Percentiles rank a stretch among this genome's conserved stretches.
Conservation (phyloP, 1,140 invertebrate species). For the Drosophila simulans region DNA sequence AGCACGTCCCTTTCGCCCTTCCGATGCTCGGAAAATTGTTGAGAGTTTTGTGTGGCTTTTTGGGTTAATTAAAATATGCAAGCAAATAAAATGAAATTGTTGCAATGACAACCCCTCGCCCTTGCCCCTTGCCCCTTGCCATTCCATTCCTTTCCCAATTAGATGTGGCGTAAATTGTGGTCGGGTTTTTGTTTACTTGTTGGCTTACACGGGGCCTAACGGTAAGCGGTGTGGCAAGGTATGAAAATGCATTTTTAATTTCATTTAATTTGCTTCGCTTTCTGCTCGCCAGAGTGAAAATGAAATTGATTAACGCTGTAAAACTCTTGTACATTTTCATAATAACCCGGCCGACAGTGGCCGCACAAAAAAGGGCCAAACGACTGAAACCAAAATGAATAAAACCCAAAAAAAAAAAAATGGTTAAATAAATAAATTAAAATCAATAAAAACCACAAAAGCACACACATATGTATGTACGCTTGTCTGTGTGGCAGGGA, state of each 20-base stretch:
- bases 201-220: conserved; percentile 39
- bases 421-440: conserved; percentile 80
- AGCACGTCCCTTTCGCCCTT: conserved; percentile 42
- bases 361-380: background rate
- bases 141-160: conserved; percentile 28
- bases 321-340: conserved; percentile 47
- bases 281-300: conserved; percentile 58
- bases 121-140: background rate
- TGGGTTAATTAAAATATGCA: conserved; percentile 76
- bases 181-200: conserved; percentile 43
- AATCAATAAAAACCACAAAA: conserved; percentile 74
- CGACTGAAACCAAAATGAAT: conserved; percentile 26
- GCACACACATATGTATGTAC: conserved; percentile 17
- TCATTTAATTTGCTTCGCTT: conserved; percentile 62
- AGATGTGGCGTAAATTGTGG: conserved; percentile 71
- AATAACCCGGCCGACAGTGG: conserved; percentile 25
- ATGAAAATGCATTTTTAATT: conserved; percentile 77
- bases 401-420: conserved; percentile 34
- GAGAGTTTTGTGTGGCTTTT: conserved; percentile 78
- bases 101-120: background rate
- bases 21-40: conserved; percentile 21
- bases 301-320: conserved; percentile 73
- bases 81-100: conserved; percentile 67
- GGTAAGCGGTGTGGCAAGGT: conserved; percentile 18
- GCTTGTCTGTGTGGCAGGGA: conserved; percentile 25